Percentiles rank a stretch among this genome's conserved stretches.
Conservation (phyloP, 2,113 vertebrate species). For the Engystomops pustulosus region DNA sequence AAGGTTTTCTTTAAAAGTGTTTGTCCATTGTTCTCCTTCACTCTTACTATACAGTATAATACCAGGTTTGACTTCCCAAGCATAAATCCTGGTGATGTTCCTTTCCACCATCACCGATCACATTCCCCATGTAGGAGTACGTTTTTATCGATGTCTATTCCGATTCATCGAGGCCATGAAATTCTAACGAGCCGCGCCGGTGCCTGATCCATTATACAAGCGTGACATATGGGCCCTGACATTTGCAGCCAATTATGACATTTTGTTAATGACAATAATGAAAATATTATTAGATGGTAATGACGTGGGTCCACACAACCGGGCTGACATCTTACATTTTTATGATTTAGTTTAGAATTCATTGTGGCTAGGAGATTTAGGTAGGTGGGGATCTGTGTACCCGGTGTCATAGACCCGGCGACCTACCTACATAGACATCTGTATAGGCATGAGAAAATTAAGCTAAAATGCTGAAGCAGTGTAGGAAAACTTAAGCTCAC, state of each 20-base stretch:
- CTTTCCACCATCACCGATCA: neutral
- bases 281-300: neutral
- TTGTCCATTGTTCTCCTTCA: neutral
- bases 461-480: too few relatives aligned
- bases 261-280: conserved; percentile 13
- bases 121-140: neutral
- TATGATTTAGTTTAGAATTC: neutral
- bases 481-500: too few relatives aligned
- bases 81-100: neutral
- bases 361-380: too few relatives aligned
- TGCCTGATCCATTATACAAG: neutral
- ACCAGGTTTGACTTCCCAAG: neutral
- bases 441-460: too few relatives aligned
- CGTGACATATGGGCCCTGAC: neutral
- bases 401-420: too few relatives aligned
- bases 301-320: neutral
- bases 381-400: too few relatives aligned
- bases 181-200: neutral
- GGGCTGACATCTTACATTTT: neutral
- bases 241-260: conserved; percentile 8
- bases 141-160: neutral
- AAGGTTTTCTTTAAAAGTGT: too few relatives aligned
- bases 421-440: too few relatives aligned
- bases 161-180: neutral
- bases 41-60: neutral